phyloP scores from a whole-genome alignment of 2,113 vertebrate species.

The Ondatra zibethicus region DNA sequence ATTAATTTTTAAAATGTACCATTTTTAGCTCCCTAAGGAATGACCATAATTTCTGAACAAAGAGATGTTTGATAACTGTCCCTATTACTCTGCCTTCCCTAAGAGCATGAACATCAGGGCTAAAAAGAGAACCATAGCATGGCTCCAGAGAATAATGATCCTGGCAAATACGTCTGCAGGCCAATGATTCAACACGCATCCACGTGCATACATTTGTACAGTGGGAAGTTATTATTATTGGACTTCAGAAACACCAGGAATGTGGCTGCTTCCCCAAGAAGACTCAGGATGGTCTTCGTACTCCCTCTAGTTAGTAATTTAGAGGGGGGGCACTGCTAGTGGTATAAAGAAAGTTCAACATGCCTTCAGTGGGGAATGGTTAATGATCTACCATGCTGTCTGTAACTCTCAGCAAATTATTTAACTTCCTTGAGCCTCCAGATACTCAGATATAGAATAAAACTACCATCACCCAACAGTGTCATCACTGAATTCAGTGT shows the following conservation, averaged over 20 bases:
- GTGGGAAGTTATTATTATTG: neutral
- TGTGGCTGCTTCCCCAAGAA: neutral
- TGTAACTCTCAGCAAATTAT: neutral
- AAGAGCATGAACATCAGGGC: neutral
- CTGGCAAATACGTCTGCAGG: neutral
- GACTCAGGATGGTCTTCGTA: neutral
- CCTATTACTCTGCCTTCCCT: neutral
- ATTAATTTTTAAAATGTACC: neutral
- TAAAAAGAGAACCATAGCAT: neutral
- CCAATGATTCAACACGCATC: fast-evolving
- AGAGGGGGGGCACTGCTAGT: neutral
- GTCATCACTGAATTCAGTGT: neutral
- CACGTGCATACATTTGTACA: neutral
- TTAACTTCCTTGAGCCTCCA: constrained; percentile 9
- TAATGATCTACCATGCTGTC: neutral
- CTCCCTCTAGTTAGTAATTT: neutral
- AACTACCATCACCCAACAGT: neutral
- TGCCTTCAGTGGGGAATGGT: neutral
- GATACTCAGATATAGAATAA: neutral
- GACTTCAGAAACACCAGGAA: neutral
- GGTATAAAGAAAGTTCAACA: neutral
- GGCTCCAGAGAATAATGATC: neutral
- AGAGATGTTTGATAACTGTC: neutral
- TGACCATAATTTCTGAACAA: neutral
- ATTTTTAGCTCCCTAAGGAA: neutral